Base-by-base conservation (phyloP, 1,140 invertebrate species). In the Camponotus vicinus region DNA sequence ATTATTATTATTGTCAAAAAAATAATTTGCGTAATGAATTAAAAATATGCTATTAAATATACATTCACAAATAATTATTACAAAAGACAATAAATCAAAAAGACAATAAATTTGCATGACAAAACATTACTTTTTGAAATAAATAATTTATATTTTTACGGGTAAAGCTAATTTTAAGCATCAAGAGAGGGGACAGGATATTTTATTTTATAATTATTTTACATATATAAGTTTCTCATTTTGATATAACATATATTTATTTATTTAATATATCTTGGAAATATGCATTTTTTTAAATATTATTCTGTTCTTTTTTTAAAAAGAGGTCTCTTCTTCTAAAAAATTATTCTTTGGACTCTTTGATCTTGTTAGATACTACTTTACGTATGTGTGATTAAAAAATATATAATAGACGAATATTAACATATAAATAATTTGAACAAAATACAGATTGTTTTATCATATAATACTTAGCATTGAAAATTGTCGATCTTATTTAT, bases 81-180 rank as follows among this genome's bases (percentile, higher is more conserved):
- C 3, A 69, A 8, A 80, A 57, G 21, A 42, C 42, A 45, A 63
- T 64, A 77, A 79, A 57, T 52, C 27, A 27, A 69, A 7, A 79
- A 57, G 21, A 45, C 32, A 45, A 64, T 66, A 78, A 69, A 57
- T 55, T 32, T 40, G 69, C 42, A 2, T 8, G 7, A 13, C 52
- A 42, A 79, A 79, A 79, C 40, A 78, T 49, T 67, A 34, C 27
- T 27, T 45, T 37, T 66, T 37, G 0, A 79, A 69, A 27, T 45
- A 37, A 79, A 69, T 52, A 55, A 79, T 45, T 78, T 42, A 27
- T 67, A n/a, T 21, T 52, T 49, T 6, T 64, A 18, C 11, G 8
- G 21, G 34, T 34, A 77, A 77, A 15, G 67, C 21, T 27, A 77
- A 2, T 52, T 27, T 67, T 52, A 49, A 78, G 45, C 55, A 76